A percentile compares a stretch with the other conserved stretches of the same genome.
These are phyloP conservation scores for Drosophila nr. perissopoda DNA, from an alignment of 2,888 invertebrate species.

Conservation along the genomic window DNA sequence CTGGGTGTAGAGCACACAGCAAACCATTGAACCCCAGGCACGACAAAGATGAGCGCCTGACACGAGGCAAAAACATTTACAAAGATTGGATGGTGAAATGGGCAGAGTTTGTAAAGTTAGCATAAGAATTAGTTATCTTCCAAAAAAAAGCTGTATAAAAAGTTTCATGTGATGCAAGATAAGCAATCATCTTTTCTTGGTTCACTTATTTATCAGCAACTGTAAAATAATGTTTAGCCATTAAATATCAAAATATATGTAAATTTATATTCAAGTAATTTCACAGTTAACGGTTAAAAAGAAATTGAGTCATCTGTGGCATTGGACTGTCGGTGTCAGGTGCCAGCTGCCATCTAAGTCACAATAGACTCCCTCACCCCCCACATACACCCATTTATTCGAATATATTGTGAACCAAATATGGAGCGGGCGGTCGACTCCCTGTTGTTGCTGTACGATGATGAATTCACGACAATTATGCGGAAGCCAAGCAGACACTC, in stretches of 20 bases:
- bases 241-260: no score
- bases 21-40: conserved; percentile 37
- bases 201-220: neutral
- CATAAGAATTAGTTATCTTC: neutral
- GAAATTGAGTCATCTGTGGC: neutral
- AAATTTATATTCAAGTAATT: neutral
- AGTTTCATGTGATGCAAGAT: neutral
- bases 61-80: neutral
- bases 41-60: neutral
- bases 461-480: conserved; percentile 44
- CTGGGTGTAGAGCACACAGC: conserved; percentile 27
- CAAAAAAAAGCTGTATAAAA: no score
- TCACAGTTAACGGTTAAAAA: neutral
- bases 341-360: conserved; percentile 4
- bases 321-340: conserved; percentile 1
- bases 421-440: conserved; percentile 21
- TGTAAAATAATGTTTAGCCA: neutral
- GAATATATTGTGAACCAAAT: conserved; percentile 45
- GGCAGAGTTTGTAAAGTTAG: neutral
- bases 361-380: neutral
- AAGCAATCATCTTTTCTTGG: neutral
- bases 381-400: conserved; percentile 4
- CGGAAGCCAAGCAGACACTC: conserved; percentile 51
- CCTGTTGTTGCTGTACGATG: conserved; percentile 10
- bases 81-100: neutral